phyloP scores from a whole-genome alignment of 2,888 invertebrate species.

The Philhelius pedissequus region DNA sequence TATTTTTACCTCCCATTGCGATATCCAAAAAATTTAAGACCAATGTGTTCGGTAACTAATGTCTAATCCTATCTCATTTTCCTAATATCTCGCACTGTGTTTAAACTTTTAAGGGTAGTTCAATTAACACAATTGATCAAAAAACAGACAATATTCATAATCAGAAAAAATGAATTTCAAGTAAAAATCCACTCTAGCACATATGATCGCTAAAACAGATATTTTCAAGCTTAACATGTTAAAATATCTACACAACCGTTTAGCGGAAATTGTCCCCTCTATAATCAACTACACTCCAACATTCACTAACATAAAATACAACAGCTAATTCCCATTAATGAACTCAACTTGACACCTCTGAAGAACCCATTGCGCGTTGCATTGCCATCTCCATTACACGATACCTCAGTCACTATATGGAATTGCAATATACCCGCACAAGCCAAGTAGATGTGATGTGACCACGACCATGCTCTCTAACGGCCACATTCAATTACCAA shows the following conservation, averaged over 20 bases:
- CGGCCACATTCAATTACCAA: constrained; percentile 11
- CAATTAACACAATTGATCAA: no score
- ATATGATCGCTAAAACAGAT: no score
- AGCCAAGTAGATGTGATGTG: not conserved
- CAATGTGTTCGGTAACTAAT: no score
- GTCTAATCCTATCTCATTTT: no score
- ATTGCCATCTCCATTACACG: constrained; percentile 50
- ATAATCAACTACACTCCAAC: not conserved
- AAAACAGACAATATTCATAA: no score
- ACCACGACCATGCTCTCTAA: constrained; percentile 13
- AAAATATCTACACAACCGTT: not conserved
- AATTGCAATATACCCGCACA: constrained; percentile 16
- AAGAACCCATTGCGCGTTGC: constrained; percentile 18
- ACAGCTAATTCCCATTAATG: constrained; percentile 39
- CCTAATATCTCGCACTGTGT: no score
- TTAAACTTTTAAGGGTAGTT: no score
- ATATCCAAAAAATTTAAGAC: no score
- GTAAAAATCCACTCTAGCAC: no score
- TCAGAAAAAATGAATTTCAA: no score
- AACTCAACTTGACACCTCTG: constrained; percentile 55
- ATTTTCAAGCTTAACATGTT: no score
- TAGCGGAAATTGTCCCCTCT: not conserved
- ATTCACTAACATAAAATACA: not conserved
- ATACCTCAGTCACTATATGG: not conserved
- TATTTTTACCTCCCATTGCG: no score